phyloP scores from a whole-genome alignment of 2,113 vertebrate species.

The Eidolon helvum region DNA sequence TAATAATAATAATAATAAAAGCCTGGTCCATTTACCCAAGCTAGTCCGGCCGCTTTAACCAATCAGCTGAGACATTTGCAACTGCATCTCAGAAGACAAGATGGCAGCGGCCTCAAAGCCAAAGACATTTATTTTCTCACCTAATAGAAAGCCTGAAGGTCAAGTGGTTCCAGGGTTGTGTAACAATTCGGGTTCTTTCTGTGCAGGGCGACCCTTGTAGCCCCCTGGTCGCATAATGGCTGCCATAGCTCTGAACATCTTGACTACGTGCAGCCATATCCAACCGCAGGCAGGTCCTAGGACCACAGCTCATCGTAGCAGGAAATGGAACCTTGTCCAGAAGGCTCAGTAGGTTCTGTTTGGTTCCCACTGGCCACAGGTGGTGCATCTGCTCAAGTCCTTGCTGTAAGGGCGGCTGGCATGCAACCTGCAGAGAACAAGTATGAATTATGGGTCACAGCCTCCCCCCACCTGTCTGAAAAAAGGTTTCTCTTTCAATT shows the following conservation, averaged over 20 bases:
- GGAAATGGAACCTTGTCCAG: neutral
- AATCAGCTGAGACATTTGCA: neutral
- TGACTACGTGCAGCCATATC: fast-evolving
- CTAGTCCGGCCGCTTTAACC: neutral
- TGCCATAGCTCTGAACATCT: neutral
- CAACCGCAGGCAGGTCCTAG: neutral
- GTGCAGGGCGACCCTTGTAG: fast-evolving
- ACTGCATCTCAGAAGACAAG: neutral
- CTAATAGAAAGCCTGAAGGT: neutral
- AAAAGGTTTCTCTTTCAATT: neutral
- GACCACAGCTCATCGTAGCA: neutral
- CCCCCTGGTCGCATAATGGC: neutral
- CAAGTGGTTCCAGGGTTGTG: neutral
- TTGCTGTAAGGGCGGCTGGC: neutral
- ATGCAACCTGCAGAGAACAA: fast-evolving
- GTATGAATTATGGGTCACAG: no score
- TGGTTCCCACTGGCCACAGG: neutral
- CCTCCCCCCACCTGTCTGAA: neutral
- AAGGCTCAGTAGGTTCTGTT: neutral
- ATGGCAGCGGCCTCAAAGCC: fast-evolving
- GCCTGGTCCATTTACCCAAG: fast-evolving
- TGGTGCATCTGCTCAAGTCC: neutral
- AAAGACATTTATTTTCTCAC: neutral
- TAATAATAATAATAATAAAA: no score
- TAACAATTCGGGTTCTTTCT: neutral